Base-by-base conservation (phyloP, 2,113 vertebrate species). In the Eudorcas thomsonii region DNA sequence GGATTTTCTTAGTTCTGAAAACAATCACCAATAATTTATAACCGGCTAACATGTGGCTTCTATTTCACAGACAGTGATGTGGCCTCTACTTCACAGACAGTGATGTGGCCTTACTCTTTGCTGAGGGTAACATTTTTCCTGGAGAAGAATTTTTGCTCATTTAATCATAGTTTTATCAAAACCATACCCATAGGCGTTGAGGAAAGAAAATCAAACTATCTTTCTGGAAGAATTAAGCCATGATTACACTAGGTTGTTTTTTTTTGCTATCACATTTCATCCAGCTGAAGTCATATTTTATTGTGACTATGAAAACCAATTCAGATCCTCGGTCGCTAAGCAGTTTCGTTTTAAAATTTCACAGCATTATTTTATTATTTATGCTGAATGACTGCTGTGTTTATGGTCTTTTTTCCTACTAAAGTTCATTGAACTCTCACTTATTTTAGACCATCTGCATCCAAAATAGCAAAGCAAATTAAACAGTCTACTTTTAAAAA, bases 151-250 rank as follows among this genome's bases (percentile, higher is more conserved):
- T 85, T 91, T 93, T 93, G 9, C 57, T 89, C 28, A 52, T 82
- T 94, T 94, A 88, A 36, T 91, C 71, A 91, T 7, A 86, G 16
- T 83, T 95, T 90, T 77, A 45, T 94, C 50, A 92, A 97, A 95
- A 88, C 85, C 33, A 80, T 21, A 45, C 33, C 45, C 84, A 57
- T 14, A 30, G 59, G 74, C 92, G 0, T 87, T 57, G 78, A 97
- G 54, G 60, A 45, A 96, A 91, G 52, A 82, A 39, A 97, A 93
- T 25, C 12, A 85, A 96, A 62, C 39, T 92, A 83, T 52, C 48
- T 71, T 91, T 91, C 33, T 91, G 50, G 33, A 71, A 88, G 14
- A 80, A 59, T 57, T 74, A 62, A 64, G 84, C n/a, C 21, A 3
- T 1, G 3, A 74, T 60, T 13, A 90, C 1, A 39, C 7, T 15